Conservation (phyloP, 2,888 invertebrate species). For the Leptinotarsa juncta region DNA sequence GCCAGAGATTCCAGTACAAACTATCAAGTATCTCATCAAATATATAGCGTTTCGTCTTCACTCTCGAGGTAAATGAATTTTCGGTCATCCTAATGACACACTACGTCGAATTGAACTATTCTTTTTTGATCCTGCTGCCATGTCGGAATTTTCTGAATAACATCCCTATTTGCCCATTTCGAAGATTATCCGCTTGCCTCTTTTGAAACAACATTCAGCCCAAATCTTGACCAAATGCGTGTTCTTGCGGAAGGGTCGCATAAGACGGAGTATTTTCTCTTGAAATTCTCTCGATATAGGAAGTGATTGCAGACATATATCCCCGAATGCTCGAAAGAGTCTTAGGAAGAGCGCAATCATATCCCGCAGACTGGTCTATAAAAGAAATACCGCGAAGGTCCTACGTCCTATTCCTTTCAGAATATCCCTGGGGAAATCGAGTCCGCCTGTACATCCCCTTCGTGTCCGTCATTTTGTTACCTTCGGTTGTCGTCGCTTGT, state of each 20-base stretch:
- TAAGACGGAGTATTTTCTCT: constrained; percentile 5
- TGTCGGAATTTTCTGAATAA: too few relatives aligned
- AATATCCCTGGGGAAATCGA: constrained; percentile 35
- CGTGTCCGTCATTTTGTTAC: constrained; percentile 34
- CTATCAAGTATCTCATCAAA: too few relatives aligned
- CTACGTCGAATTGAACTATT: too few relatives aligned
- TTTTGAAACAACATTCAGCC: not conserved
- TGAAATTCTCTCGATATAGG: constrained; percentile 8
- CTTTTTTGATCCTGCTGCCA: too few relatives aligned
- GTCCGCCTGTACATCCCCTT: constrained; percentile 31
- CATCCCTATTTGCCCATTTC: too few relatives aligned
- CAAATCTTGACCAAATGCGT: constrained; percentile 13
- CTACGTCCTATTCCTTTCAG: constrained; percentile 25
- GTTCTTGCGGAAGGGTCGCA: not conserved
- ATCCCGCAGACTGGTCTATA: constrained; percentile 20
- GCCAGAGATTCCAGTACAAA: too few relatives aligned
- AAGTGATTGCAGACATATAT: constrained; percentile 20
- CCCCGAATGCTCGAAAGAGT: constrained; percentile 6
- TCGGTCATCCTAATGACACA: too few relatives aligned
- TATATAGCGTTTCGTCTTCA: too few relatives aligned
- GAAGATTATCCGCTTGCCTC: not conserved
- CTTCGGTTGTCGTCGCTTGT: constrained; percentile 35
- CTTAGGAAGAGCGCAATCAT: constrained; percentile 14
- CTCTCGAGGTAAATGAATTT: too few relatives aligned
- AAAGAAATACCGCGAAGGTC: constrained; percentile 27